phyloP scores from a whole-genome alignment of 2,113 vertebrate species.

The Empidonax alnorum region DNA sequence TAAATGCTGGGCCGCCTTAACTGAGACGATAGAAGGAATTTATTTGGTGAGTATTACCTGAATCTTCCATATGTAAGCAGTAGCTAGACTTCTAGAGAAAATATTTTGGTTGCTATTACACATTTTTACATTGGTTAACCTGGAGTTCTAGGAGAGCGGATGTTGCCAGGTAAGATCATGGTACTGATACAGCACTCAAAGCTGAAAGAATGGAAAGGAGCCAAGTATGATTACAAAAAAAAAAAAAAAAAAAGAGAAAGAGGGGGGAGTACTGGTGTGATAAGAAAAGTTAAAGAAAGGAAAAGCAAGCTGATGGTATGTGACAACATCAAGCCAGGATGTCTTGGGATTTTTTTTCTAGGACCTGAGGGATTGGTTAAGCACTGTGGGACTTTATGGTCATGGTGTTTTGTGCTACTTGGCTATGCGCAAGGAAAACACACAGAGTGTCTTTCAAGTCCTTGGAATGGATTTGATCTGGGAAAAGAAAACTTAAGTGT shows the following conservation, averaged over 20 bases:
- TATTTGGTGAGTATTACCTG: neutral
- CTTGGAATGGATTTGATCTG: neutral
- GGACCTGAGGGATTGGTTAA: neutral
- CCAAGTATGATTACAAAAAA: neutral
- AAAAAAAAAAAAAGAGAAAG: neutral
- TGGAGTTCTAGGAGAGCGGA: neutral
- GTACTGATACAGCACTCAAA: neutral
- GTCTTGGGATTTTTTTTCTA: neutral
- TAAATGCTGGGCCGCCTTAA: neutral
- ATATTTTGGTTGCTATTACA: neutral
- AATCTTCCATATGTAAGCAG: neutral
- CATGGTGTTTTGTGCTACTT: neutral
- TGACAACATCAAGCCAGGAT: neutral
- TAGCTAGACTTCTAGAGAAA: neutral
- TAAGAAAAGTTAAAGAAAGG: fast-evolving
- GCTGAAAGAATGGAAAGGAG: neutral
- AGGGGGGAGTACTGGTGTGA: neutral
- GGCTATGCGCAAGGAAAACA: neutral
- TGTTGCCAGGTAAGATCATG: neutral
- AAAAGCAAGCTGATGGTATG: neutral
- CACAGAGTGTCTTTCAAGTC: neutral
- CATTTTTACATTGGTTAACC: fast-evolving
- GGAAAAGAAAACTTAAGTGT: neutral
- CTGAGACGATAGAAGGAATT: neutral
- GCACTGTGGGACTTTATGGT: neutral